Conservation (phyloP, 2,797 vertebrate genomes). For the Channa striata region DNA sequence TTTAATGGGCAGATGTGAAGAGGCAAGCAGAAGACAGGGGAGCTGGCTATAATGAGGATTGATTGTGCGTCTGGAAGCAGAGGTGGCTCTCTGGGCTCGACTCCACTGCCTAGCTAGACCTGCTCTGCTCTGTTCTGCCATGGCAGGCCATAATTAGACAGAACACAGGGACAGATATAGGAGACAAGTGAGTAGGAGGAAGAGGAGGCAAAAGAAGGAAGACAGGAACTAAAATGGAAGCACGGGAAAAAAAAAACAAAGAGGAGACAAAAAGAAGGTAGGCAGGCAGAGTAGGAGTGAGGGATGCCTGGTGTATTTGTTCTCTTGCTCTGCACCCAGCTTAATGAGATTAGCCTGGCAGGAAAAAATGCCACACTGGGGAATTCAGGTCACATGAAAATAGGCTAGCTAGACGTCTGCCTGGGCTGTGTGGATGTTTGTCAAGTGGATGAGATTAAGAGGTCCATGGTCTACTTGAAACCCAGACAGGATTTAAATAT, state of each 20-base stretch:
- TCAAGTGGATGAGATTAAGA: constrained; percentile 84
- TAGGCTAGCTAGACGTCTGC: constrained; percentile 86
- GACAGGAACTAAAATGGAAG: constrained; percentile 64
- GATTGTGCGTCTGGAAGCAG: constrained; percentile 77
- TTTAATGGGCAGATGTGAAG: constrained; percentile 58
- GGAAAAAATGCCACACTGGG: constrained; percentile 79
- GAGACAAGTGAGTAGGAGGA: constrained; percentile 74
- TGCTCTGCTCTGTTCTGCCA: constrained; percentile 63
- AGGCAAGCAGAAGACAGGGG: constrained; percentile 48
- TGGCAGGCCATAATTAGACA: constrained; percentile 83
- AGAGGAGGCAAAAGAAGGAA: constrained; percentile 63
- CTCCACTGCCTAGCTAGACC: constrained; percentile 66
- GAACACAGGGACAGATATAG: constrained; percentile 68
- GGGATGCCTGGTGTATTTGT: constrained; percentile 74
- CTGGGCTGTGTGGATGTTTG: constrained; percentile 79
- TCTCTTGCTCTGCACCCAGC: constrained; percentile 76
- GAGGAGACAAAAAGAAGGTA: constrained; percentile 65
- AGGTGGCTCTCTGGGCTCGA: constrained; percentile 67
- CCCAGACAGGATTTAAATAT: constrained; percentile 83
- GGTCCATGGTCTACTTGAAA: constrained; percentile 79
- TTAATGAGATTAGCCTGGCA: constrained; percentile 88
- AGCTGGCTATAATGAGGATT: constrained; percentile 77
- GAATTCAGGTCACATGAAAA: constrained; percentile 89
- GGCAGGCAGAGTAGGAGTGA: constrained; percentile 69
- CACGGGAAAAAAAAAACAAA: constrained; percentile 41